phyloP scores from a whole-genome alignment of 2,888 invertebrate genomes.

The Callimorpha dominula region DNA sequence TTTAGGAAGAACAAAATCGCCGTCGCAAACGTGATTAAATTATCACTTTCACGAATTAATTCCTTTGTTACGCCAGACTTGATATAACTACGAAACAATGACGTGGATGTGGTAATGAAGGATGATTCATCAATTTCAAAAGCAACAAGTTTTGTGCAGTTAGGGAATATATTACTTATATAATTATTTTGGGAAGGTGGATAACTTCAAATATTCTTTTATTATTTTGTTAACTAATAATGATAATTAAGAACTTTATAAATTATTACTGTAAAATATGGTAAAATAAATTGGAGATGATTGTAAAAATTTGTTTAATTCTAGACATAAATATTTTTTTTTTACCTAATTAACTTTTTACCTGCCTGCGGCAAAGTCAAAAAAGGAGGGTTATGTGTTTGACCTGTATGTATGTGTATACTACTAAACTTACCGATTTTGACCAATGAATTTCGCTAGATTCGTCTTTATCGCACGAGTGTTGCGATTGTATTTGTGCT shows the following conservation, averaged over 20 bases:
- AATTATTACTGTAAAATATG: constrained; percentile 43
- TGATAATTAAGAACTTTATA: constrained; percentile 49
- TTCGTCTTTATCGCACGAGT: no score
- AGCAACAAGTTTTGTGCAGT: constrained; percentile 41
- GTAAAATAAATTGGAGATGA: constrained; percentile 57
- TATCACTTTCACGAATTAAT: constrained; percentile 20
- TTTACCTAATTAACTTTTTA: no score
- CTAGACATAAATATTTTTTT: not conserved
- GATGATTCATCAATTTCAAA: constrained; percentile 34
- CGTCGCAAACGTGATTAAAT: constrained; percentile 84
- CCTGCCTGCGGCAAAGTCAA: no score
- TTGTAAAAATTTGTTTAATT: constrained; percentile 37
- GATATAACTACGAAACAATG: constrained; percentile 30
- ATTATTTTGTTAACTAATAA: constrained; percentile 41
- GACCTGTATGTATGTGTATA: no score
- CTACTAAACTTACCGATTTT: no score
- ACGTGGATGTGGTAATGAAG: constrained; percentile 29
- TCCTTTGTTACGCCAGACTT: constrained; percentile 45
- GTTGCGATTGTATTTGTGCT: no score
- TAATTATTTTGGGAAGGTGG: constrained; percentile 42
- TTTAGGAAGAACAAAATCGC: constrained; percentile 83
- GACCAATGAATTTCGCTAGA: no score
- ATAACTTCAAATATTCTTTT: constrained; percentile 50
- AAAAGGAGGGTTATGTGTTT: no score
- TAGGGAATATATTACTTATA: constrained; percentile 25